phyloP scores from a whole-genome alignment of 2,113 vertebrate genomes.

The Polypterus senegalus region DNA sequence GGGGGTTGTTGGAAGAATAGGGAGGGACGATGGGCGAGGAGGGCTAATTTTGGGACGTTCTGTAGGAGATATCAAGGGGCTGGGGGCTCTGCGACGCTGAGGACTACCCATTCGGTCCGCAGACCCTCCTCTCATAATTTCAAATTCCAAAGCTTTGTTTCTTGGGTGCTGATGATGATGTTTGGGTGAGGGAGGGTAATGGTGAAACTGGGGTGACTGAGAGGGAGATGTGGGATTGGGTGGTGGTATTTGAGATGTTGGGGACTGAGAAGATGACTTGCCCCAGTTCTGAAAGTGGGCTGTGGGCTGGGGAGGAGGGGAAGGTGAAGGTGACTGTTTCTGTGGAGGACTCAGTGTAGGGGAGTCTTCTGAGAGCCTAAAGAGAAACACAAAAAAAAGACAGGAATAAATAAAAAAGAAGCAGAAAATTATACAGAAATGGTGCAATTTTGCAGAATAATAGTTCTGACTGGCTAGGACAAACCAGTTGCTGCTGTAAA shows the following conservation, averaged over 20 bases:
- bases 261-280: constrained; percentile 23
- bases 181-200: constrained; percentile 53
- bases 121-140: constrained; percentile 55
- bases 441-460: no score
- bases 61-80: constrained; percentile 68
- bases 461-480: no score
- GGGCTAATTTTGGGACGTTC: constrained; percentile 65
- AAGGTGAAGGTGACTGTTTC: constrained; percentile 45
- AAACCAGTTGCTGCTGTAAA: no score
- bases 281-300: constrained; percentile 21
- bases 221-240: constrained; percentile 52
- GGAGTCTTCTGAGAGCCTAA: constrained; percentile 71
- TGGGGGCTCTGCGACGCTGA: constrained; percentile 67
- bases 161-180: constrained; percentile 56
- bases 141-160: constrained; percentile 57
- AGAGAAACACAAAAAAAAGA: constrained; percentile 5
- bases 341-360: constrained; percentile 61
- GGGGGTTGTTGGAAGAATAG: constrained; percentile 61
- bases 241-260: constrained; percentile 34
- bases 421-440: constrained; percentile 32
- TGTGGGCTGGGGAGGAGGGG: constrained; percentile 41
- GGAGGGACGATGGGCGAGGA: constrained; percentile 71
- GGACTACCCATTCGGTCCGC: constrained; percentile 34
- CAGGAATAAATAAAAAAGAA: constrained; percentile 26
- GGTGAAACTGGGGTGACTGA: constrained; percentile 58